A percentile compares a stretch with the other conserved stretches of the same genome.
phyloP scores from a whole-genome alignment of 1,140 invertebrate species.

The Bombus fervidus region DNA sequence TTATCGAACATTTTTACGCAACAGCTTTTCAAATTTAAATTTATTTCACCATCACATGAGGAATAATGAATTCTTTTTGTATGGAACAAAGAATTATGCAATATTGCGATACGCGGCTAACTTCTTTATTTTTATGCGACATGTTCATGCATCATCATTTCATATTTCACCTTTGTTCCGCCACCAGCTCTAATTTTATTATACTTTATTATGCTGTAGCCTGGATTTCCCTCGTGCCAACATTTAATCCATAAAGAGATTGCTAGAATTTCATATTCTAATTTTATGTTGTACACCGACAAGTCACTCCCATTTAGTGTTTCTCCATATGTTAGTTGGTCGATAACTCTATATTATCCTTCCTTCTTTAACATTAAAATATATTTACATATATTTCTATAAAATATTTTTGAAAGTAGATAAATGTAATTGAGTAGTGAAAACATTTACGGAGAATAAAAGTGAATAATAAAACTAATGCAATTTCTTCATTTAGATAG shows the following conservation, averaged over 20 bases:
- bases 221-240: not conserved
- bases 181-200: not conserved
- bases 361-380: not conserved
- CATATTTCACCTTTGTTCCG: not conserved
- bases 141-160: not conserved
- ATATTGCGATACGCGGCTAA: not conserved
- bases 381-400: no score
- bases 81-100: not conserved
- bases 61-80: not conserved
- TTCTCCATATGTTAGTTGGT: not conserved
- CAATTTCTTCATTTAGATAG: no score
- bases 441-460: no score
- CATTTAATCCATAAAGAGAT: not conserved
- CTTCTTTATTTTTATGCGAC: not conserved
- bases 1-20: not conserved
- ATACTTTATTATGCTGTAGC: not conserved
- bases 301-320: not conserved
- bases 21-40: not conserved
- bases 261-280: not conserved
- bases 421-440: no score
- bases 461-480: no score
- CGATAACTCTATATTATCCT: not conserved
- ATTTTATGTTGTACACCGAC: not conserved
- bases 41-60: not conserved
- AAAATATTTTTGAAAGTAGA: no score